Evolutionary conservation across 2,888 invertebrate species (phyloP).

Genomic region (Drosophila infuscata): DNA sequence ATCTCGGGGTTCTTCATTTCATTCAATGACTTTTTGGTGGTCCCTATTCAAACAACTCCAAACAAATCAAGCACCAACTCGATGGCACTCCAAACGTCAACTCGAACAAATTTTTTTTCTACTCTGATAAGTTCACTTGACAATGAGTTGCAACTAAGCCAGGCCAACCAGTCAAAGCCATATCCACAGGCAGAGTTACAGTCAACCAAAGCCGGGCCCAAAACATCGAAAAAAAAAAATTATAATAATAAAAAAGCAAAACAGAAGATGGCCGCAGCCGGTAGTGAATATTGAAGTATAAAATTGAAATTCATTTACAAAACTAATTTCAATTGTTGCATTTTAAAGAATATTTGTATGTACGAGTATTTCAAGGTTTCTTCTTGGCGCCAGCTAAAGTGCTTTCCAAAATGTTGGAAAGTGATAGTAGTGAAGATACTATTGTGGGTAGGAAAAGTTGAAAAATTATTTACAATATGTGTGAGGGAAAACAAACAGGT

Average conservation of each 20-base stretch:
- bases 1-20: constrained; percentile 76
- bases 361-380: constrained; percentile 54
- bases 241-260: neutral
- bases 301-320: constrained; percentile 76
- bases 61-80: constrained; percentile 81
- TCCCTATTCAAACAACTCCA: constrained; percentile 80
- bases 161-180: constrained; percentile 58
- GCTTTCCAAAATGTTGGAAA: constrained; percentile 59
- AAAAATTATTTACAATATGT: neutral
- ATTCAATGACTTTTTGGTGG: constrained; percentile 80
- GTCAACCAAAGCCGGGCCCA: constrained; percentile 44
- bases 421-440: constrained; percentile 57
- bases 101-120: constrained; percentile 69
- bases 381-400: constrained; percentile 69
- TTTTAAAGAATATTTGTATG: constrained; percentile 52
- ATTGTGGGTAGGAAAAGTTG: constrained; percentile 18
- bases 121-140: constrained; percentile 80
- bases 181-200: constrained; percentile 22
- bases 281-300: constrained; percentile 71
- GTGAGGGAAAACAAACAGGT: neutral
- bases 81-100: constrained; percentile 81
- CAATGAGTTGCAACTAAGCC: constrained; percentile 80
- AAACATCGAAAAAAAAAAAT: constrained; percentile 15
- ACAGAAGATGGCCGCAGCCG: constrained; percentile 51
- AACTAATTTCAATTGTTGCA: constrained; percentile 79